Evolutionary conservation across 2,113 vertebrate species (phyloP).

Genomic region (Notiomystis cincta): DNA sequence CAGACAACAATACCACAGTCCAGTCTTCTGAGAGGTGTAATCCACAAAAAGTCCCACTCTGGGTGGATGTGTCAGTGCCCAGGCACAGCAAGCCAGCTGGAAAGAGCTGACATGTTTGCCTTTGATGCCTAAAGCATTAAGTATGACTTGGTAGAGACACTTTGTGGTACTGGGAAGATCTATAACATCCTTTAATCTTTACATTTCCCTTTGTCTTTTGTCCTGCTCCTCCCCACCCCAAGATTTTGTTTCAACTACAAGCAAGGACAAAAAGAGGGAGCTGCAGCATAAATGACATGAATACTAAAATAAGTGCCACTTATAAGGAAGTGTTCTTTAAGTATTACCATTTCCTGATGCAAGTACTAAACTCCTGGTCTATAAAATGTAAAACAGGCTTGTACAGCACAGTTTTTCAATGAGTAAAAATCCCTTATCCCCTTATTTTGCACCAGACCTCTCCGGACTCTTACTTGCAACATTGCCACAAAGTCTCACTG

Average conservation of each 20-base stretch:
- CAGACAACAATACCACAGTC: background rate
- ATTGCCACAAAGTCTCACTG: fast-evolving
- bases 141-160: background rate
- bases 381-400: background rate
- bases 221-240: background rate
- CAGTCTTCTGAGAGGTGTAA: background rate
- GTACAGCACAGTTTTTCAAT: background rate
- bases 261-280: background rate
- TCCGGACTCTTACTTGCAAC: background rate
- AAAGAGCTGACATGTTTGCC: background rate
- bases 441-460: background rate
- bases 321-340: background rate
- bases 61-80: background rate
- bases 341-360: background rate
- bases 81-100: background rate
- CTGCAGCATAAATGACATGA: background rate
- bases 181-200: background rate
- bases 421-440: background rate
- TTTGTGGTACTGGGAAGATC: background rate
- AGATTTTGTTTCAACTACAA: background rate
- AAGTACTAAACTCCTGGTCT: background rate
- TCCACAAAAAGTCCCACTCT: background rate
- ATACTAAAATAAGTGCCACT: background rate
- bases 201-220: background rate
- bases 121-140: background rate